Base-by-base conservation (phyloP, 1,140 invertebrate species). In the Drosophila kurseongensis region DNA sequence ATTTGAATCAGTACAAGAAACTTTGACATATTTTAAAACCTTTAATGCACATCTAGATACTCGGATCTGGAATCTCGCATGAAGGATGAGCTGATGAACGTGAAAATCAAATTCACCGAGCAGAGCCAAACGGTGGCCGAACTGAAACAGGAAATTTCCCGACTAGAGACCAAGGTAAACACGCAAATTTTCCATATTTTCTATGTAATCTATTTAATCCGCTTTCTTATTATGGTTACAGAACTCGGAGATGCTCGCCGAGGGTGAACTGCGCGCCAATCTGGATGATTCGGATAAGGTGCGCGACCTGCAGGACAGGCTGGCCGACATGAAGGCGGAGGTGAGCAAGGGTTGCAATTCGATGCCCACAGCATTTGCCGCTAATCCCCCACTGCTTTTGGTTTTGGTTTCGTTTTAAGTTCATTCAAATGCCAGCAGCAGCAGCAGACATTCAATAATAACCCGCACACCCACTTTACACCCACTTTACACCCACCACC, bases 81-180 rank as follows among this genome's bases (percentile, higher is more conserved):
- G 93, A 98, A 98, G 91, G 98, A 99, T 89, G 97, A 99, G 61
- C 94, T 96, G 16, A 98, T 99, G 96, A 97, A 98, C 95, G 96
- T 97, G 0, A 95, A 97, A 80, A 98, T 99, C 58, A 95, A 97
- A 76, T 98, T 99, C 88, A 97, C 98, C 27, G 98, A 99, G 91
- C 96, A 98, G 85, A 96, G 97, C 48, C 98, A 99, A 92, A 95
- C 95, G 52, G 96, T 99, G 47, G 98, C 98, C n/a, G 98, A 99
- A 93, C 94, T 99, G 13, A 97, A 96, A 69, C 98, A 98, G 80
- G 97, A 98, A 93, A 98, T 99, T 65, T 98, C 98, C 8, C 95
- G 97, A 82, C 94, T 99, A 61, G 98, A 99, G 93, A 94, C 97
- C 66, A 98, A 98, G 95, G 97, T 97, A 93, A 84, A 67, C 72